Evolutionary conservation across 2,888 invertebrate species (phyloP).

Genomic region (Nemurella pictetii): DNA sequence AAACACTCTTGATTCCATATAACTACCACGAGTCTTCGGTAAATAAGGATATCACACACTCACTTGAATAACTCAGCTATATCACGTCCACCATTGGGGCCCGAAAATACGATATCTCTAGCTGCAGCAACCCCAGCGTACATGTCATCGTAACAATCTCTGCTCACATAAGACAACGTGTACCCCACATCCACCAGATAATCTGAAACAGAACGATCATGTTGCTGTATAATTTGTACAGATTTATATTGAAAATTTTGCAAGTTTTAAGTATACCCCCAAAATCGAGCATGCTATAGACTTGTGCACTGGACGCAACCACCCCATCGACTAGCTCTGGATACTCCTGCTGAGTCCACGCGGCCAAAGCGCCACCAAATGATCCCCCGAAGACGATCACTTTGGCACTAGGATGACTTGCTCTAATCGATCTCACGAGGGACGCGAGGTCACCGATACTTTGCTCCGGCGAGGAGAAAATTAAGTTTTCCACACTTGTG

Average conservation of each 20-base stretch:
- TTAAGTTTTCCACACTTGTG: constrained; percentile 59
- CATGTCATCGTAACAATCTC: neutral
- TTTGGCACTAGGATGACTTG: constrained; percentile 28
- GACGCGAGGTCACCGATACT: constrained; percentile 68
- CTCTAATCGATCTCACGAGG: constrained; percentile 52
- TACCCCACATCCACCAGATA: neutral
- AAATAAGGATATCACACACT: too few relatives aligned
- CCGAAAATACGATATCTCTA: neutral
- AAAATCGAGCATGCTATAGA: constrained; percentile 59
- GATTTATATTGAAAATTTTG: neutral
- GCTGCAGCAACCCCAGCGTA: neutral
- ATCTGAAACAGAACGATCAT: neutral
- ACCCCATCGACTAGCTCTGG: constrained; percentile 60
- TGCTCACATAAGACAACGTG: neutral
- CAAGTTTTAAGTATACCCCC: neutral
- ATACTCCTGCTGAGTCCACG: constrained; percentile 61
- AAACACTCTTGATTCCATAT: too few relatives aligned
- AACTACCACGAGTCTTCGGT: too few relatives aligned
- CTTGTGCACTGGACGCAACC: constrained; percentile 63
- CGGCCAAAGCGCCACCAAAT: constrained; percentile 62
- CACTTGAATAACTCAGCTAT: constrained; percentile 27
- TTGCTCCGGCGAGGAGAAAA: constrained; percentile 65
- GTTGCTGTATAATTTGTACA: neutral
- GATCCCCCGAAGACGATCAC: constrained; percentile 63
- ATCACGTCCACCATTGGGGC: neutral